Evolutionary conservation across 2,888 invertebrate species (phyloP).

Genomic region (Coleophora flavipennella): DNA sequence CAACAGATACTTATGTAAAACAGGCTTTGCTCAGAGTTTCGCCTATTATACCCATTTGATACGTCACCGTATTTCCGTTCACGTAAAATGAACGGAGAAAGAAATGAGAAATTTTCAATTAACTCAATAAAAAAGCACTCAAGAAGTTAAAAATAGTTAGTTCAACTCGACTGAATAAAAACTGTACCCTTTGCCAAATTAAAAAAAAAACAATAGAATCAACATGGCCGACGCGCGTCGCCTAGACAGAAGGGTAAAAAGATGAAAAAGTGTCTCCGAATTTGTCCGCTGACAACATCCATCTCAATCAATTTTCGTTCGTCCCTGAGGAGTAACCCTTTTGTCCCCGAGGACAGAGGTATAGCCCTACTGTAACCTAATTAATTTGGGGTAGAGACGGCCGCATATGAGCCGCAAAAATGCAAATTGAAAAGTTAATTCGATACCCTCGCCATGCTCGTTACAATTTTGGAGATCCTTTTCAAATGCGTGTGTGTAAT

Average conservation of each 20-base stretch:
- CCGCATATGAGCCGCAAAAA: constrained; percentile 51
- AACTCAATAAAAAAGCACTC: constrained; percentile 40
- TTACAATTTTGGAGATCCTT: not conserved
- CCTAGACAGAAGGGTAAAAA: constrained; percentile 24
- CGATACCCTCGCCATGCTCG: constrained; percentile 22
- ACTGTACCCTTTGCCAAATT: constrained; percentile 25
- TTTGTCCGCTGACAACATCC: constrained; percentile 65
- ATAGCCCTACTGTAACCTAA: constrained; percentile 59
- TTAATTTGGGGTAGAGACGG: constrained; percentile 47
- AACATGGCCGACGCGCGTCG: constrained; percentile 20
- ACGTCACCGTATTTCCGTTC: too few species aligned
- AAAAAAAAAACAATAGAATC: constrained; percentile 26
- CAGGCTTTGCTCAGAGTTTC: too few species aligned
- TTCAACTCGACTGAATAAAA: constrained; percentile 33
- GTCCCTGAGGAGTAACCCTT: constrained; percentile 65
- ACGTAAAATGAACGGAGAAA: not conserved
- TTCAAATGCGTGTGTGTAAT: too few species aligned
- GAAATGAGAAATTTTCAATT: constrained; percentile 20
- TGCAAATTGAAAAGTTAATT: constrained; percentile 64
- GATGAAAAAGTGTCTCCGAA: constrained; percentile 43
- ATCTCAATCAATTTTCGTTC: constrained; percentile 65
- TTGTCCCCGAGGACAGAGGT: constrained; percentile 36
- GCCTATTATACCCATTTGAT: too few species aligned
- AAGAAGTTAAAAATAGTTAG: constrained; percentile 60
- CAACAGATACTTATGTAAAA: too few species aligned